These are phyloP conservation scores for Planococcus citri DNA, from an alignment of 1,140 invertebrate species.

Conservation along the genomic window DNA sequence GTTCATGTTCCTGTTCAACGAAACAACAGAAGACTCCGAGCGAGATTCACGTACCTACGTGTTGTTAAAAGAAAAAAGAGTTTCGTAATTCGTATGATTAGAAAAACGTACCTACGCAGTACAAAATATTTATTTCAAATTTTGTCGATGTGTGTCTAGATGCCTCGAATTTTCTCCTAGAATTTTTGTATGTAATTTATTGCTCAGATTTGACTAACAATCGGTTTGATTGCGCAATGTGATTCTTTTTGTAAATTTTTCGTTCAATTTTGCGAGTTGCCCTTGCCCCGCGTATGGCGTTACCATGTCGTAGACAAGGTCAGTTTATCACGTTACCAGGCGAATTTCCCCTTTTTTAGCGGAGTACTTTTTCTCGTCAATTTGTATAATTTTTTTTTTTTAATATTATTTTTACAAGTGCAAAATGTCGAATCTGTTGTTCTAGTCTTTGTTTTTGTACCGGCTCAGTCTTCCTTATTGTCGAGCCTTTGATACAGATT, in stretches of 20 bases:
- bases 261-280: neutral
- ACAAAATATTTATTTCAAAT: too few relatives aligned
- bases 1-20: neutral
- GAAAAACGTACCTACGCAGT: too few relatives aligned
- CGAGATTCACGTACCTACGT: too few relatives aligned
- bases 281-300: neutral
- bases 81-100: too few relatives aligned
- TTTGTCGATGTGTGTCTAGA: neutral
- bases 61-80: too few relatives aligned
- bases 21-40: neutral
- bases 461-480: neutral
- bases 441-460: neutral
- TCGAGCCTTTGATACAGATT: neutral
- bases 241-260: conserved; percentile 1
- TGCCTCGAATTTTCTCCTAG: neutral
- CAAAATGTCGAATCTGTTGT: neutral
- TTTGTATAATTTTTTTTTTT: neutral
- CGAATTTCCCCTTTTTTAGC: neutral
- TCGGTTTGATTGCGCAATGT: neutral
- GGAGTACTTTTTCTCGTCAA: neutral
- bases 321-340: neutral
- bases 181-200: neutral
- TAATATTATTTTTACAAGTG: neutral
- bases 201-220: neutral
- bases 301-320: neutral